Conservation (phyloP, 2,888 invertebrate species). For the Carcina quercana region DNA sequence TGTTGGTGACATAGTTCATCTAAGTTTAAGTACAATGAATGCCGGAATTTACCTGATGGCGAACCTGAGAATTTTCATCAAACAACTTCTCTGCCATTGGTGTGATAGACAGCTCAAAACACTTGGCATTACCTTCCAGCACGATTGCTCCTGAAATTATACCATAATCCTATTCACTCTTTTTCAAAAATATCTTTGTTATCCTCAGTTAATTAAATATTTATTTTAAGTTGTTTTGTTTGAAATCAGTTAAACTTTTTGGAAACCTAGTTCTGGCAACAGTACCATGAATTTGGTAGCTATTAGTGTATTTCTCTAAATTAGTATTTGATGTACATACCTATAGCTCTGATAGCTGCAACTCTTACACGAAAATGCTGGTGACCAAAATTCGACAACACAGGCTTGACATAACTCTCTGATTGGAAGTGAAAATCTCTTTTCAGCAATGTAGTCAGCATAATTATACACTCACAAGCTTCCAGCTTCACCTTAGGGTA, state of each 20-base stretch:
- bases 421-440: conserved; percentile 84
- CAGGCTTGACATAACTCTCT: conserved; percentile 82
- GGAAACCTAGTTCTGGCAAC: too few relatives aligned
- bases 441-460: conserved; percentile 77
- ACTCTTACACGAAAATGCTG: conserved; percentile 89
- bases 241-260: too few relatives aligned
- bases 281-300: too few relatives aligned
- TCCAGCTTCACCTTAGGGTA: conserved; percentile 87
- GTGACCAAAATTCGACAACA: conserved; percentile 83
- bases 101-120: conserved; percentile 81
- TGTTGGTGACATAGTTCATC: too few relatives aligned
- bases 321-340: too few relatives aligned
- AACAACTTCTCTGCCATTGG: conserved; percentile 92
- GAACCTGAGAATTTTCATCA: conserved; percentile 86
- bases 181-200: too few relatives aligned
- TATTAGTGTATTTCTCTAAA: too few relatives aligned
- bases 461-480: conserved; percentile 81
- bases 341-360: conserved; percentile 82
- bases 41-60: too few relatives aligned
- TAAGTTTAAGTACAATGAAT: too few relatives aligned
- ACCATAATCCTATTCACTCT: too few relatives aligned
- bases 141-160: conserved; percentile 72
- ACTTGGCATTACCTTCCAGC: conserved; percentile 81
- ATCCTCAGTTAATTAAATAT: too few relatives aligned
- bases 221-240: too few relatives aligned